Evolutionary conservation across 2,888 invertebrate species (phyloP).

Genomic region (Fragum whitleyi): DNA sequence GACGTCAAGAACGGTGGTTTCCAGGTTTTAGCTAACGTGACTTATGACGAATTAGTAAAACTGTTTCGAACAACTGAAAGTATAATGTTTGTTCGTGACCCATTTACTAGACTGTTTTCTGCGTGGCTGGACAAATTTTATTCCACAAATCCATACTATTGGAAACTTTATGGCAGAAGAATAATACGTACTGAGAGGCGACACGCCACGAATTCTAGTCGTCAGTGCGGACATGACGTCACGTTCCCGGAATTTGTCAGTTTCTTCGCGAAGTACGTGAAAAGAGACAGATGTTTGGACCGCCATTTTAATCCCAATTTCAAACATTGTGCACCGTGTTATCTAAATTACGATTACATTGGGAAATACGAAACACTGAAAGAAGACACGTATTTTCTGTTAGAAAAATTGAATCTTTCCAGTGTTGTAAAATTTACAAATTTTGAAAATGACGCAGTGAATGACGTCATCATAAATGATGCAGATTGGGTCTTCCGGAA

Average conservation of each 20-base stretch:
- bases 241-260: constrained; percentile 68
- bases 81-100: constrained; percentile 67
- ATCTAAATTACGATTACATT: constrained; percentile 61
- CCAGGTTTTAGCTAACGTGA: constrained; percentile 25
- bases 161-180: constrained; percentile 48
- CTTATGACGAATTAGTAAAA: constrained; percentile 3
- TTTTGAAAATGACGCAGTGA: constrained; percentile 30
- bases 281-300: constrained; percentile 43
- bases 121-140: constrained; percentile 71
- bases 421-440: constrained; percentile 13
- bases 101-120: constrained; percentile 66
- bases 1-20: constrained; percentile 37
- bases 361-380: constrained; percentile 68
- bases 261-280: constrained; percentile 48
- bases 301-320: constrained; percentile 67
- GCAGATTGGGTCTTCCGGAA: constrained; percentile 41
- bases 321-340: constrained; percentile 69
- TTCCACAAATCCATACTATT: constrained; percentile 64
- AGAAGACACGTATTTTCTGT: constrained; percentile 62
- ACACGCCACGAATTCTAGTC: constrained; percentile 32
- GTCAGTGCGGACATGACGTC: constrained; percentile 65
- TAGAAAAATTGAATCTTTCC: constrained; percentile 44
- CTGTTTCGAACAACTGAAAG: constrained; percentile 15
- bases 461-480: constrained; percentile 33
- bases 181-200: constrained; percentile 40